Conservation (phyloP, 2,888 invertebrate species). For the Actias luna region DNA sequence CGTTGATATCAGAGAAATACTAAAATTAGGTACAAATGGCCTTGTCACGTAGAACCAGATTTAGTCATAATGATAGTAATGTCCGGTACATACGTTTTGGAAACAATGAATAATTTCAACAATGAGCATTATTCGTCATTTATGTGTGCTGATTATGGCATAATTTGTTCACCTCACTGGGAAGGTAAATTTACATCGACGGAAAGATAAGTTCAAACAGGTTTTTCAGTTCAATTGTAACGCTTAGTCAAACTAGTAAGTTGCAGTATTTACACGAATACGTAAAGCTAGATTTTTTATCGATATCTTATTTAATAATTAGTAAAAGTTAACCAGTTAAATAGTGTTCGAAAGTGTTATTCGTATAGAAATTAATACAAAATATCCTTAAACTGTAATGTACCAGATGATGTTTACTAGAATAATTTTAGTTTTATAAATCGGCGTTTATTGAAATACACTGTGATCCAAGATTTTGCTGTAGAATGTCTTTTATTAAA, state of each 20-base stretch:
- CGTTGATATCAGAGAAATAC: neutral
- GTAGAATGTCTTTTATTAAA: neutral
- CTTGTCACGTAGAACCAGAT: neutral
- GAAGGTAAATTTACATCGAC: neutral
- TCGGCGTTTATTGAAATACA: neutral
- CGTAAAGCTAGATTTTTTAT: neutral
- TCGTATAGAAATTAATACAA: neutral
- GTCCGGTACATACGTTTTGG: slow-evolving; percentile 9
- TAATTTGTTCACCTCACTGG: neutral
- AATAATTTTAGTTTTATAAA: neutral
- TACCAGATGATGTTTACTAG: neutral
- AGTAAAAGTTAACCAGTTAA: neutral
- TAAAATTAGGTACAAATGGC: neutral
- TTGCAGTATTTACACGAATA: neutral
- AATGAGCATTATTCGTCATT: slow-evolving; percentile 12
- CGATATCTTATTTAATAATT: neutral
- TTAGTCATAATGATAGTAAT: neutral
- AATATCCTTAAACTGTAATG: neutral
- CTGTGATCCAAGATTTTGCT: neutral
- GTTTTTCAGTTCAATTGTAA: slow-evolving; percentile 1
- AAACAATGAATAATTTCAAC: slow-evolving; percentile 18
- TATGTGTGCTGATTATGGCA: neutral
- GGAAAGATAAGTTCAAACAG: neutral
- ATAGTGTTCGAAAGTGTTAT: neutral
- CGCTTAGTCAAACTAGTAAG: neutral